A percentile compares a stretch with the other conserved stretches of the same genome.
phyloP scores from a whole-genome alignment of 1,140 invertebrate genomes.

The Holcopasites calliopsidis region DNA sequence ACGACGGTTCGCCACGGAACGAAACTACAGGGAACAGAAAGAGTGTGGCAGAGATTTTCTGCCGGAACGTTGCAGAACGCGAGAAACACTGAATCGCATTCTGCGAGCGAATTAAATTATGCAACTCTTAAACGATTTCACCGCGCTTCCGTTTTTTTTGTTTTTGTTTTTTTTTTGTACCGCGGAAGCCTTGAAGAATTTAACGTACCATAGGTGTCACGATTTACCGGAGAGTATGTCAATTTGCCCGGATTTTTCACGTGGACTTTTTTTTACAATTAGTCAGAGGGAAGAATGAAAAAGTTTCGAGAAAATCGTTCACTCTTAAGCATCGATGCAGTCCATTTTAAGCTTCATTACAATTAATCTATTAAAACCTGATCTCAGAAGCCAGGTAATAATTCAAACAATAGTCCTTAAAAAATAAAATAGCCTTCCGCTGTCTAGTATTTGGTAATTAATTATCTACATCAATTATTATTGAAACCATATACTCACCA shows the following conservation, averaged over 20 bases:
- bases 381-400: no score
- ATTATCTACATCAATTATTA: no score
- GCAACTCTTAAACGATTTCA: conserved; percentile 23
- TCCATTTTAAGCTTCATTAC: no score
- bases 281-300: neutral
- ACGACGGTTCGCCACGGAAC: neutral
- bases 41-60: neutral
- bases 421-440: no score
- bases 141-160: conserved; percentile 27
- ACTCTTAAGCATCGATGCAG: no score
- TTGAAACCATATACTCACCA: no score
- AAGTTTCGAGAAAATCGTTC: no score
- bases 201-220: conserved; percentile 14
- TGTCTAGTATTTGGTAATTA: no score
- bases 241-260: neutral
- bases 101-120: conserved; percentile 27
- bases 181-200: conserved; percentile 22
- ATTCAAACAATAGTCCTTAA: no score
- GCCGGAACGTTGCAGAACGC: neutral
- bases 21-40: neutral
- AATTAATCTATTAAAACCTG: no score
- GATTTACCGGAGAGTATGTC: neutral
- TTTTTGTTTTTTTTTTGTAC: no score
- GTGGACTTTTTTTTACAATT: neutral
- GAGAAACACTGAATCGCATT: neutral